Evolutionary conservation across 30 jellyfish, hydroid and myxozoan genomes (phyloP), one percentile per base, ranked within the genome.

Genomic region (Hydractinia echinata): DNA sequence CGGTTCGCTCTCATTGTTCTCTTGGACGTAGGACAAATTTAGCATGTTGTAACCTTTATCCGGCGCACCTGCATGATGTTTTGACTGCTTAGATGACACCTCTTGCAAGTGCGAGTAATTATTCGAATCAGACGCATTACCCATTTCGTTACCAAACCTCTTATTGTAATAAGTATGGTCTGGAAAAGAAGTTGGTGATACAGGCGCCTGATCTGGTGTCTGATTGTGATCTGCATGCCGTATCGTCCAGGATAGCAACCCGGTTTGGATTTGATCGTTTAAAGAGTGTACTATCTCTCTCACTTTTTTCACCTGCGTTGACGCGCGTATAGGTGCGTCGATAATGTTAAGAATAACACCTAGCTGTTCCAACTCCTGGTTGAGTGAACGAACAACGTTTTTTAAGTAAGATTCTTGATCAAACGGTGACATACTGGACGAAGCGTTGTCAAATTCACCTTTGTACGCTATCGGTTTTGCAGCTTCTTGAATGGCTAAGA

Each of bases 271-370:
- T 76, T 91, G 96, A 64, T 82, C 95, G 76, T 91, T 94, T 11
- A 91, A 86, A 51, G 88, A 73, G 14, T 74, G 85, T 4, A 91
- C 96, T 19, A 85, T 83, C 66, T 91, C 94, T 5, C 97, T 76
- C 16, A 91, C 95, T 19, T 71, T 86, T 73, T 88, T 86, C 62
- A 91, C 97, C 80, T 91, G 97, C 13, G 84, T 84, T 49, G 97
- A 84, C 5, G 97, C 97, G 64, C 92, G 94, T 51, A 91, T 80
- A 51, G 97, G 97, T 9, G 97, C 97, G 73, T 91, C 97, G 66
- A 91, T 91, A 14, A 91, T 86, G 8, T 89, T 91, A 4, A 91
- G 74, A 49, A 91, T 86, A 21, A 89, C 89, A 52, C 87, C 88
- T 73, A 91, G 88, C 61, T 91, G 97, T 67, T 91, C 97, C 6